These are phyloP conservation scores for Agrochola macilenta DNA, from an alignment of 2,888 invertebrate species.

Conservation along the genomic window DNA sequence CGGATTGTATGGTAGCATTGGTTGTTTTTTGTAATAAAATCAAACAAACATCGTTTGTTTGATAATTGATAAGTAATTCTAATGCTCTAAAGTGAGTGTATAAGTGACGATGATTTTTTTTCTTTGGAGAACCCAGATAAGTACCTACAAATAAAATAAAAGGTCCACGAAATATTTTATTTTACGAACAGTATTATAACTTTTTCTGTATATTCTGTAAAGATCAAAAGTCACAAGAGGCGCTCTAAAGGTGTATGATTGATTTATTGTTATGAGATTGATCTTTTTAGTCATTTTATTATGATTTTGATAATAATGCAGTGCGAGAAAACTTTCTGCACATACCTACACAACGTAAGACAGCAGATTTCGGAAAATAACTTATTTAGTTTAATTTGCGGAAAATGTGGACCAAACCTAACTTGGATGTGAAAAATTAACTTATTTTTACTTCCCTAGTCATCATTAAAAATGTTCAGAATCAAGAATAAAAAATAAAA, in stretches of 20 bases:
- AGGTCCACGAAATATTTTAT: constrained; percentile 4
- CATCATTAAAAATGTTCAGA: too few species aligned
- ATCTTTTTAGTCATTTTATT: constrained; percentile 33
- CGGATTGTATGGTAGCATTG: neutral
- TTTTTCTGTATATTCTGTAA: constrained; percentile 52
- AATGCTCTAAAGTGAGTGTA: neutral
- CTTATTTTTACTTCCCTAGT: neutral
- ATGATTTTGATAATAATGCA: neutral
- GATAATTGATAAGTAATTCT: neutral
- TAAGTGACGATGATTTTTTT: constrained; percentile 15
- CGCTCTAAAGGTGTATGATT: constrained; percentile 57
- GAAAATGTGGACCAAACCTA: neutral
- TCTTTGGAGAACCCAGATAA: constrained; percentile 20
- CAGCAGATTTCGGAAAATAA: neutral
- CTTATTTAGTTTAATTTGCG: neutral
- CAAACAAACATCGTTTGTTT: neutral
- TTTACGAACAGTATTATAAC: constrained; percentile 38
- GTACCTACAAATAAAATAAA: constrained; percentile 14
- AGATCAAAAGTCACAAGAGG: constrained; percentile 60
- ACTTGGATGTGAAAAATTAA: neutral
- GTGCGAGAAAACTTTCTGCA: neutral
- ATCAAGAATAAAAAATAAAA: too few species aligned
- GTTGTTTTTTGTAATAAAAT: neutral
- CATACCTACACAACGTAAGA: neutral
- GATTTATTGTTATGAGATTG: constrained; percentile 38